Evolutionary conservation across 1,140 invertebrate genomes (phyloP), one percentile per base, ranked within the genome.

Genomic region (Radopholus similis): DNA sequence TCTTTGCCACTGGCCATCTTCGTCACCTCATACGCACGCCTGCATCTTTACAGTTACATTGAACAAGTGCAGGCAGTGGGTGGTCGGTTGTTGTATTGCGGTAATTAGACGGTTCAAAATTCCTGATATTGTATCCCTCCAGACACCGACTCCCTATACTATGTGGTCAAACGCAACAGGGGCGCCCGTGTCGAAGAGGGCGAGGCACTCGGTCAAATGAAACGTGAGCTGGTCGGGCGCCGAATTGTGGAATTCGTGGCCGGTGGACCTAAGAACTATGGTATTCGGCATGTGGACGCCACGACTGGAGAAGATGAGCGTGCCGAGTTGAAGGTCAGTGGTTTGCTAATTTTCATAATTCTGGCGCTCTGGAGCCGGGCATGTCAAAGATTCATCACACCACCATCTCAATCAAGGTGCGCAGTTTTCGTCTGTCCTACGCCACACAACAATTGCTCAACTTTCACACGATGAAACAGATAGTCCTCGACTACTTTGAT

Each of bases 91-190:
- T 30, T 64, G 9, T 62, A 47, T 54, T 62, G 59, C 4, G 11
- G 44, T 49, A 21, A 11, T 49, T n/a, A n/a, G n/a, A n/a, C n/a
- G n/a, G n/a, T n/a, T n/a, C n/a, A n/a, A n/a, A n/a, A n/a, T n/a
- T n/a, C n/a, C n/a, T n/a, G n/a, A n/a, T n/a, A n/a, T n/a, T n/a
- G n/a, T n/a, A n/a, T n/a, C n/a, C n/a, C n/a, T n/a, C 6, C 8
- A 49, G 54, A 62, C 56, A 62, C 59, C 0, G 59, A 62, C 55
- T 62, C 59, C 35, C 8, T 62, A n/a, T 51, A 51, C 57, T 62
- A 62, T 28, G 59, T 62, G n/a, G 28, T n/a, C 37, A 47, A 28
- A 28, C n/a, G n/a, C n/a, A 28, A 18, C 6, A 40, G 56, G 9
- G 59, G 15, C 0, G 26, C 28, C 0, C 21, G 56, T 15, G 59